Evolutionary conservation across 2,113 vertebrate genomes (phyloP), one percentile per base, ranked within the genome.

Genomic region (Paraplagusia blochii): DNA sequence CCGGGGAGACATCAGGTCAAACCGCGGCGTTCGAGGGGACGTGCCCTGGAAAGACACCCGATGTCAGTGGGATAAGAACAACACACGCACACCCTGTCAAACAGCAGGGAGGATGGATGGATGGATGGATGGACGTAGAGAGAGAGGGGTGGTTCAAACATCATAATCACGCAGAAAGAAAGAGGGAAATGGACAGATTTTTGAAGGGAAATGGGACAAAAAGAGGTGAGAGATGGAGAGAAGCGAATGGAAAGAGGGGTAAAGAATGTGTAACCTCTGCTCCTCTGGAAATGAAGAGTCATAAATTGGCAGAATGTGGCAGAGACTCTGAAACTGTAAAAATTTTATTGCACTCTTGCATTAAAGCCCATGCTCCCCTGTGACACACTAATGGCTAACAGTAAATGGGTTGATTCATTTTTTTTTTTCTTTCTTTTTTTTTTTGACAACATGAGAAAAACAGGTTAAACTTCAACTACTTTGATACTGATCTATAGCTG

Each of bases 1-100:
- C 86, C 35, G 34, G 77, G 81, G 84, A 76, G 73, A 60, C 64
- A 79, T 81, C 63, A 83, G 50, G 64, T 63, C 66, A 72, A 76
- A 77, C 63, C 45, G n/a, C 10, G 9, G 65, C 70, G 66, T 74
- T 77, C 69, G 65, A 57, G 48, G 48, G 80, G 76, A 82, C 62
- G 67, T 82, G 86, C 84, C 82, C 84, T 74, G 69, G 84, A 79
- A 88, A 84, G 81, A 83, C 72, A 85, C 86, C 82, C 67, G 66
- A 69, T 86, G 84, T 88, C 86, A 81, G 69, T 69, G 16, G 14
- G 66, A 79, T 69, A 81, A 85, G 84, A 85, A 82, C 79, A 88
- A 88, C 84, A 83, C 2, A 6, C 77, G 82, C 79, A 86, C 84
- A 56, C 84, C 86, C 79, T 81, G 84, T 80, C 78, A 73, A 64